phyloP scores from a whole-genome alignment of 1,140 invertebrate genomes.

The Vanessa tameamea region DNA sequence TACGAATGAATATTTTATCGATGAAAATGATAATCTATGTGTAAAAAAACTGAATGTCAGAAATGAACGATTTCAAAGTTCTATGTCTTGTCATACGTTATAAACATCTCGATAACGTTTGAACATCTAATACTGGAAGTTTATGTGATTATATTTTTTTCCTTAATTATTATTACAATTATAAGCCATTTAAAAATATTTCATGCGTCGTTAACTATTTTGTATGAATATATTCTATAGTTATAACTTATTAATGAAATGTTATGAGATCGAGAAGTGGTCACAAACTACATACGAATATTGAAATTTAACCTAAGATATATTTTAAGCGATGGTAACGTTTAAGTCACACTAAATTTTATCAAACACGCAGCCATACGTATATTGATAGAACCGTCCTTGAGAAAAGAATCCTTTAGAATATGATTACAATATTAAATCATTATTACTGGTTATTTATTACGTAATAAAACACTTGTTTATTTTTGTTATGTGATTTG shows the following conservation, averaged over 20 bases:
- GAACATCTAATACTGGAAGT: conserved; percentile 61
- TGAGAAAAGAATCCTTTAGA: no score
- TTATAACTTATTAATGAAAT: background rate
- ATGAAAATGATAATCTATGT: background rate
- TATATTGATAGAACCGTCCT: conserved; percentile 27
- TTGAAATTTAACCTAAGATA: background rate
- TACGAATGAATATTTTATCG: background rate
- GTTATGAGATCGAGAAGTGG: no score
- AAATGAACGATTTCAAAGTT: background rate
- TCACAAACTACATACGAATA: background rate
- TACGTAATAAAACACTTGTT: no score
- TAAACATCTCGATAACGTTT: conserved; percentile 11
- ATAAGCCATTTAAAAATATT: background rate
- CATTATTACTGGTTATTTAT: no score
- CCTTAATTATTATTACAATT: conserved; percentile 9
- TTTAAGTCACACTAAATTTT: conserved; percentile 36
- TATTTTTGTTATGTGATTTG: no score
- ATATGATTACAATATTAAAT: no score
- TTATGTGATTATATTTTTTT: conserved; percentile 65
- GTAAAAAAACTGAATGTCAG: background rate
- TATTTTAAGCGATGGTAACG: conserved; percentile 30
- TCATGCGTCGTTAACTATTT: conserved; percentile 24
- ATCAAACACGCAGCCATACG: conserved; percentile 65
- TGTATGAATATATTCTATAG: background rate
- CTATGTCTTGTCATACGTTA: background rate